phyloP scores from a whole-genome alignment of 92 coral and sea anemone genomes.

The Actinostola sp. region DNA sequence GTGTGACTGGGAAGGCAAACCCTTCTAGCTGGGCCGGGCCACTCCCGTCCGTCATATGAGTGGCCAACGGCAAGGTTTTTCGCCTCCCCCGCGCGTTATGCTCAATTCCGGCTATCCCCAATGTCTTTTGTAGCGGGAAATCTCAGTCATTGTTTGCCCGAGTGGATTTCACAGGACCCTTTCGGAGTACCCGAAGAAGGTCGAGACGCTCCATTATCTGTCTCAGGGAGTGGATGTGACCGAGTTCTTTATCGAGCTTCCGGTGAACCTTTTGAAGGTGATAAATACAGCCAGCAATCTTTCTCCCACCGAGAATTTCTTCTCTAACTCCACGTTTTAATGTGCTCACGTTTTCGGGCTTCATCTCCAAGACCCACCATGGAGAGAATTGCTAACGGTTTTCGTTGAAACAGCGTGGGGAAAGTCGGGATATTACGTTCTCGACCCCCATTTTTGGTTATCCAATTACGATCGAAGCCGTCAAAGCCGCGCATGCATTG shows the following conservation, averaged over 20 bases:
- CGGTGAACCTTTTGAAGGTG: slow-evolving; percentile 1
- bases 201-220: slow-evolving; percentile 18
- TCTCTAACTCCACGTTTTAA: slow-evolving; percentile 15
- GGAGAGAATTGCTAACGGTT: too few relatives aligned
- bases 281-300: not conserved
- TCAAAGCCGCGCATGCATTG: too few relatives aligned
- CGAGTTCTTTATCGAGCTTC: slow-evolving; percentile 18
- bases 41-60: slow-evolving; percentile 27
- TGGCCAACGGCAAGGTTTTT: slow-evolving; percentile 19
- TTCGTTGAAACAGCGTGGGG: too few relatives aligned
- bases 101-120: slow-evolving; percentile 22
- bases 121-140: slow-evolving; percentile 26
- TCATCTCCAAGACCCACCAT: too few relatives aligned
- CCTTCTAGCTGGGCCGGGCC: slow-evolving; percentile 24
- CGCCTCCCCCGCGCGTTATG: slow-evolving; percentile 13
- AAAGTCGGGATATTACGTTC: too few relatives aligned
- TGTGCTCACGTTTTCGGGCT: not conserved
- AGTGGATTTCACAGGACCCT: slow-evolving; percentile 22
- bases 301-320: not conserved
- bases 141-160: not conserved
- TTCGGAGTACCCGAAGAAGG: not conserved
- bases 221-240: slow-evolving; percentile 13
- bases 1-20: slow-evolving; percentile 33
- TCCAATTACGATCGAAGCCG: too few relatives aligned
- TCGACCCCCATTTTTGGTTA: too few relatives aligned